Conservation (phyloP, 2,888 invertebrate genomes). For the Lasius platythorax region DNA sequence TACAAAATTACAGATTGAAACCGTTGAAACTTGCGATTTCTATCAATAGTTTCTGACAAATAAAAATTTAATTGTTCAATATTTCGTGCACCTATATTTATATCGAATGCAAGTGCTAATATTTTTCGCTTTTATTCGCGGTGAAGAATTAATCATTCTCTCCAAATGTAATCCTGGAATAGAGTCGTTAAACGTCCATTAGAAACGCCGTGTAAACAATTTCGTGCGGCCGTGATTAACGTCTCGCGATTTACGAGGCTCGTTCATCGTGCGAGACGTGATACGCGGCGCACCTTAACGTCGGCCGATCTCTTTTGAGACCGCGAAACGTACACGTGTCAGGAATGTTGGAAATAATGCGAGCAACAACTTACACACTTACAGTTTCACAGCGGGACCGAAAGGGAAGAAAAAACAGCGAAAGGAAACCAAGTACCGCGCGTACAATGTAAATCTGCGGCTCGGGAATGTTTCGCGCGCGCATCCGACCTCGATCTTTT, state of each 20-base stretch:
- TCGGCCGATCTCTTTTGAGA: conserved; percentile 26
- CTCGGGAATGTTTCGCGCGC: conserved; percentile 38
- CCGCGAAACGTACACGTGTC: conserved; percentile 21
- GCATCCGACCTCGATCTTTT: conserved; percentile 63
- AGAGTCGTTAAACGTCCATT: conserved; percentile 32
- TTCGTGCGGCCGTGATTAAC: conserved; percentile 36
- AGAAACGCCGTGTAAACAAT: conserved; percentile 24
- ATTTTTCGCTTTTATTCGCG: neutral
- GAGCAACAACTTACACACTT: conserved; percentile 26
- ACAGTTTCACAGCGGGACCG: conserved; percentile 4
- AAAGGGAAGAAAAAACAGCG: conserved; percentile 28
- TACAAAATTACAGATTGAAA: neutral
- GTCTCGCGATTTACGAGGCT: conserved; percentile 22
- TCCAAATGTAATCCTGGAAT: neutral
- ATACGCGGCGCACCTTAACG: conserved; percentile 39
- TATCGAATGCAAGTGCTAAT: neutral
- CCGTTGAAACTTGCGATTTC: neutral
- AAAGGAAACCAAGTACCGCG: conserved; percentile 40
- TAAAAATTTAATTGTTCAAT: neutral
- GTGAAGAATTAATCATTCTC: neutral
- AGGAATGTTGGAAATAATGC: conserved; percentile 24
- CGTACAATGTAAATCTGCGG: conserved; percentile 66
- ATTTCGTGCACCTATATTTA: neutral
- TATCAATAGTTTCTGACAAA: neutral
- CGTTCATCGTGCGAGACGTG: conserved; percentile 11